Evolutionary conservation across 2,113 vertebrate species (phyloP).

Genomic region (Trichomycterus rosablanca): DNA sequence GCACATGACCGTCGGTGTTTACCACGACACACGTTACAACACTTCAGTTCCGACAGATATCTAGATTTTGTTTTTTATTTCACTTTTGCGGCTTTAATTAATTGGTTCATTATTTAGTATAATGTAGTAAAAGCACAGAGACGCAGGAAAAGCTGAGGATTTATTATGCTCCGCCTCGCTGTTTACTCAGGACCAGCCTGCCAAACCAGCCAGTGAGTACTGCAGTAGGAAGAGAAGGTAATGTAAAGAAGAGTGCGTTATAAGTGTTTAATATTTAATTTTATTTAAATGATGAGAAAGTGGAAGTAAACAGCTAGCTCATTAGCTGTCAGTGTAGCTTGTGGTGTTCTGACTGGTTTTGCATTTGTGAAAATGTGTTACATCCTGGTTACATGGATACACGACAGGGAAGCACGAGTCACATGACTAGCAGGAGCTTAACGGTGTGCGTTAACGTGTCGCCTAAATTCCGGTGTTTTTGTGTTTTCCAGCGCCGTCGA

Average conservation of each 20-base stretch:
- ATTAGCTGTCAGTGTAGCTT: constrained; percentile 2
- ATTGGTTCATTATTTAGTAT: not conserved
- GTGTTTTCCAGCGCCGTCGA: not conserved
- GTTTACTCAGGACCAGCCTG: no score
- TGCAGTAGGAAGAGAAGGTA: constrained; percentile 9
- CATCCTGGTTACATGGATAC: not conserved
- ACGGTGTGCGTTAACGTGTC: no score
- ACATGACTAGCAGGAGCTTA: no score
- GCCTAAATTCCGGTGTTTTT: not conserved
- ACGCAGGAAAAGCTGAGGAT: not conserved
- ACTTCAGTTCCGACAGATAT: no score
- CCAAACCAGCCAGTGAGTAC: not conserved
- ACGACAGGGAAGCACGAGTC: no score
- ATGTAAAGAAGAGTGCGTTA: not conserved
- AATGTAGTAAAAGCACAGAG: not conserved
- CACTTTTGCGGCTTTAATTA: not conserved
- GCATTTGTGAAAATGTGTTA: not conserved
- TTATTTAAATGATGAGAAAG: not conserved
- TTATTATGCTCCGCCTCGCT: not conserved
- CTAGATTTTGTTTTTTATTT: no score
- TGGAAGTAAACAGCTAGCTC: not conserved
- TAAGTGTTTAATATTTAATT: not conserved
- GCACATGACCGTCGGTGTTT: constrained; percentile 72
- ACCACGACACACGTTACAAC: no score
- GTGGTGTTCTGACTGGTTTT: not conserved